Conservation (phyloP, 1,140 invertebrate species). For the Heliconius eleuchia region DNA sequence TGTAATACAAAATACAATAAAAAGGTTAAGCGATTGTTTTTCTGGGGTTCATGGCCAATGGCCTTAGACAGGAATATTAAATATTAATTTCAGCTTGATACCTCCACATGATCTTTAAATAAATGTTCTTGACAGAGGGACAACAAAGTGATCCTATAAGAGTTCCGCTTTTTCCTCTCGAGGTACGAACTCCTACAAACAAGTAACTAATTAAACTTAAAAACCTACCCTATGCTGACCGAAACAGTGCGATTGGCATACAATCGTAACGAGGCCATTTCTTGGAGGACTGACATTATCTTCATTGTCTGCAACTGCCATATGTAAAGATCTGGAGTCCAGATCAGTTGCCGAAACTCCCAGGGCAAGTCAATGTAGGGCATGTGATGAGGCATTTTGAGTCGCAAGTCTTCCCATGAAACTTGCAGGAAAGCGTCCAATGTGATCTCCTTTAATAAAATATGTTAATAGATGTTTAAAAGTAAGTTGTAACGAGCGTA, state of each 20-base stretch:
- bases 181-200: too few species aligned
- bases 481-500: neutral
- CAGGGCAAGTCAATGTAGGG: slow-evolving; percentile 83
- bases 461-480: neutral
- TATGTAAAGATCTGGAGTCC: slow-evolving; percentile 84
- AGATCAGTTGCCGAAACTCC: slow-evolving; percentile 82
- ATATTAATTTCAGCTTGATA: too few species aligned
- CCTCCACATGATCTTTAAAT: too few species aligned
- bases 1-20: too few species aligned
- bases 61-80: too few species aligned
- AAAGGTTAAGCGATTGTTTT: too few species aligned
- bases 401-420: slow-evolving; percentile 81
- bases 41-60: too few species aligned
- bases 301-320: slow-evolving; percentile 83
- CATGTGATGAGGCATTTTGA: slow-evolving; percentile 70
- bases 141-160: too few species aligned
- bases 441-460: slow-evolving; percentile 81
- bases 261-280: slow-evolving; percentile 82
- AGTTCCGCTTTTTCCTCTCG: too few species aligned
- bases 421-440: slow-evolving; percentile 84
- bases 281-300: slow-evolving; percentile 82
- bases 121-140: too few species aligned
- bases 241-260: slow-evolving; percentile 83
- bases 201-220: neutral
- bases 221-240: slow-evolving; percentile 82